Evolutionary conservation across 2,797 vertebrate species (phyloP).

Genomic region (Lutjanus argentimaculatus): DNA sequence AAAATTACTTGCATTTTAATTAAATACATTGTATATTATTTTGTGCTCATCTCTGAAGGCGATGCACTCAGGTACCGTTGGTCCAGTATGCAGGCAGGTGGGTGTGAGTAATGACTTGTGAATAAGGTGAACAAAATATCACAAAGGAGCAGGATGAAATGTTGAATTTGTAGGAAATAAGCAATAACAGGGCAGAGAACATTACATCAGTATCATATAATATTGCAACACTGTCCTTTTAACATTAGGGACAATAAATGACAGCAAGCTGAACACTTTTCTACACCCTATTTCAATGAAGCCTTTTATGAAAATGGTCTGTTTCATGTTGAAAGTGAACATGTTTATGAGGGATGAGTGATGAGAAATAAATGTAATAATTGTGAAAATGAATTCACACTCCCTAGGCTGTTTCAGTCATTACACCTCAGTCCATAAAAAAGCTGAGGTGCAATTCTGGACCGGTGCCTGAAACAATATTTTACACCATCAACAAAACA

Average conservation of each 20-base stretch:
- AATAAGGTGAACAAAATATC: not conserved
- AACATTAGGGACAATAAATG: not conserved
- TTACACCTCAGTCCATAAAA: conserved; percentile 41
- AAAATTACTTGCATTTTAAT: no score
- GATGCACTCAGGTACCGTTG: conserved; percentile 9
- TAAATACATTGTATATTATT: no score
- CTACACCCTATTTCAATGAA: not conserved
- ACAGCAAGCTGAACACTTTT: not conserved
- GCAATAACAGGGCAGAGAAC: not conserved
- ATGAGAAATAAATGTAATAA: conserved; percentile 62
- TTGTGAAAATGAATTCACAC: conserved; percentile 52
- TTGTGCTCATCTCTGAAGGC: no score
- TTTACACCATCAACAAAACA: conserved; percentile 55
- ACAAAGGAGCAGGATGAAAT: not conserved
- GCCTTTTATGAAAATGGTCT: no score
- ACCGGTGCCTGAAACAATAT: conserved; percentile 56
- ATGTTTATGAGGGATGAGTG: conserved; percentile 40
- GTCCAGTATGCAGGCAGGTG: not conserved
- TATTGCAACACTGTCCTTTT: conserved; percentile 2
- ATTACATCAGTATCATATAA: not conserved
- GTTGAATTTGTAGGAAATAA: not conserved
- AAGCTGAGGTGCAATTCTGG: conserved; percentile 49
- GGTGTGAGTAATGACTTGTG: not conserved
- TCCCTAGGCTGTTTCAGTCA: conserved; percentile 42
- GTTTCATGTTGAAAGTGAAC: conserved; percentile 31